A percentile compares a stretch with the other conserved stretches of the same genome.
These are phyloP conservation scores for Hyppa rectilinea DNA, from an alignment of 2,888 invertebrate genomes.

Conservation along the genomic window DNA sequence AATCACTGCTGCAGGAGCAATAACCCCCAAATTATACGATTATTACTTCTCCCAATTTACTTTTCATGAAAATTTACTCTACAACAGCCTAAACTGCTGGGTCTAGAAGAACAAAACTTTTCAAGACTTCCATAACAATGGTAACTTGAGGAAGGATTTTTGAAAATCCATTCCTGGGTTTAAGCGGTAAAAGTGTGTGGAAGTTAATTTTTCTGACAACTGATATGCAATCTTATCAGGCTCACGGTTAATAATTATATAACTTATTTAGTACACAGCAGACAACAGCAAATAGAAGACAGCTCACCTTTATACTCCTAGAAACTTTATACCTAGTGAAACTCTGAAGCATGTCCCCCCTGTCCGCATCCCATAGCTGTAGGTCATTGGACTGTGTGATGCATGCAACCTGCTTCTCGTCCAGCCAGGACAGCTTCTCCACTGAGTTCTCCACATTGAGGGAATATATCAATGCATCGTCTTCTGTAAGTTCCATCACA, in stretches of 20 bases:
- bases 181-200: neutral
- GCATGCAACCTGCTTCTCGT: conserved; percentile 89
- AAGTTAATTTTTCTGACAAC: no score
- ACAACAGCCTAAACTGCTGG: neutral
- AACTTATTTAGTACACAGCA: neutral
- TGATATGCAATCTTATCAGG: no score
- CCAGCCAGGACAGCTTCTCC: conserved; percentile 91
- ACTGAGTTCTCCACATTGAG: conserved; percentile 95
- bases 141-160: neutral
- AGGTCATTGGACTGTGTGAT: conserved; percentile 93
- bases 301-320: conserved; percentile 88
- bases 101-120: neutral
- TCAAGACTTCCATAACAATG: no score
- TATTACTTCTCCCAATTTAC: neutral
- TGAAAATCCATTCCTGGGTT: neutral
- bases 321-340: conserved; percentile 91
- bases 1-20: no score
- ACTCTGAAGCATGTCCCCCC: conserved; percentile 90
- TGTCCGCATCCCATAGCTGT: conserved; percentile 92
- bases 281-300: neutral
- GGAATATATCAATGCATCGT: conserved; percentile 94
- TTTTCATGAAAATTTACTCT: neutral
- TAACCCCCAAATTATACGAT: no score
- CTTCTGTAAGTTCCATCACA: conserved; percentile 93
- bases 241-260: neutral